These are phyloP conservation scores for Meiosimyza decipiens DNA, from an alignment of 2,888 invertebrate genomes.

Conservation along the genomic window DNA sequence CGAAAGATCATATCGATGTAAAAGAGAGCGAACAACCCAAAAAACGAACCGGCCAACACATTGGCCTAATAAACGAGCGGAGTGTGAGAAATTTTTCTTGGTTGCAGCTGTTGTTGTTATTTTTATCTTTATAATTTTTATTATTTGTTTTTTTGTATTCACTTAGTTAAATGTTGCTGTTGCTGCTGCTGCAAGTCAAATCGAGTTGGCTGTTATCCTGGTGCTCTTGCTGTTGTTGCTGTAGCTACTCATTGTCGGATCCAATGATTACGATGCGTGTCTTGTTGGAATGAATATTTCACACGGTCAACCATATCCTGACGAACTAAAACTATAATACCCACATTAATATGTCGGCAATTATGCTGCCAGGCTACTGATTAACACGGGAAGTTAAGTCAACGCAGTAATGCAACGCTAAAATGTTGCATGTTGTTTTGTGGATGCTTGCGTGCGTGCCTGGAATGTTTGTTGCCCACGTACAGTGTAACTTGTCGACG, in stretches of 20 bases:
- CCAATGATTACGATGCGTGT: slow-evolving; percentile 28
- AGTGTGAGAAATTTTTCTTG: slow-evolving; percentile 65
- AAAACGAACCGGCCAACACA: not conserved
- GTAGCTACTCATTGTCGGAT: not conserved
- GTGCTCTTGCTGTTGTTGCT: slow-evolving; percentile 14
- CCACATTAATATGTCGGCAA: not conserved
- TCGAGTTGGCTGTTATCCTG: slow-evolving; percentile 29
- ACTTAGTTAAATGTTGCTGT: slow-evolving; percentile 10
- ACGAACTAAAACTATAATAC: too few relatives aligned
- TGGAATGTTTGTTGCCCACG: slow-evolving; percentile 44
- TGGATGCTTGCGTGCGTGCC: slow-evolving; percentile 31
- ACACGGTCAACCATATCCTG: slow-evolving; percentile 34
- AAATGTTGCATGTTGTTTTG: too few relatives aligned
- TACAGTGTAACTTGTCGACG: slow-evolving; percentile 33
- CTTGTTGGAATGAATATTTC: slow-evolving; percentile 41
- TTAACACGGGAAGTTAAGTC: slow-evolving; percentile 17
- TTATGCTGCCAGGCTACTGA: not conserved
- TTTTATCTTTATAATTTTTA: slow-evolving; percentile 31
- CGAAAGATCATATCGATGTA: slow-evolving; percentile 47
- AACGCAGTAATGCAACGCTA: not conserved
- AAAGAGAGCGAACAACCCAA: slow-evolving; percentile 8
- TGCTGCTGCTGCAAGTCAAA: slow-evolving; percentile 24
- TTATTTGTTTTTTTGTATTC: slow-evolving; percentile 33
- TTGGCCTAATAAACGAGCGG: slow-evolving; percentile 33
- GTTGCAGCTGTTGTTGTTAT: slow-evolving; percentile 62